phyloP scores from a whole-genome alignment of 1,140 invertebrate species.

The Pseudoatta argentina region DNA sequence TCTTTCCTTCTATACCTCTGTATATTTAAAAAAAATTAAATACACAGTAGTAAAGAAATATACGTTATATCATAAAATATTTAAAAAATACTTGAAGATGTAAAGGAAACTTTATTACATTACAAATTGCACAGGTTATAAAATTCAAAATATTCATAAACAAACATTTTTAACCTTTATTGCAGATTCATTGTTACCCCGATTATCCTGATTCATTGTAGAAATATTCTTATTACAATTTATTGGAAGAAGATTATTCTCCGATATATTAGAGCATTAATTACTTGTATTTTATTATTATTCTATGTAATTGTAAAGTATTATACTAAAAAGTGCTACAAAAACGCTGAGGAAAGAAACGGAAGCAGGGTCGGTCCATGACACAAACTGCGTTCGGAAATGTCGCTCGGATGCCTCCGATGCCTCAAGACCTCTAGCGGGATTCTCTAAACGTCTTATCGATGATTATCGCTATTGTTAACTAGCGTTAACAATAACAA shows the following conservation, averaged over 20 bases:
- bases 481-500: no score
- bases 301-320: neutral
- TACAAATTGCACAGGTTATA: neutral
- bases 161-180: constrained; percentile 19
- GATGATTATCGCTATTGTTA: no score
- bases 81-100: neutral
- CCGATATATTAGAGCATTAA: neutral
- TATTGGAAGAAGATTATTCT: neutral
- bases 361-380: no score
- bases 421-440: no score
- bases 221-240: neutral
- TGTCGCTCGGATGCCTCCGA: no score
- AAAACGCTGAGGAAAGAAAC: no score
- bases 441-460: no score
- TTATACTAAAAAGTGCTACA: no score
- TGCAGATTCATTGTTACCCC: neutral
- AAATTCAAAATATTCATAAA: neutral
- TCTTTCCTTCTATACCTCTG: constrained; percentile 77
- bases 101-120: neutral
- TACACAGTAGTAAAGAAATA: neutral
- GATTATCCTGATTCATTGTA: constrained; percentile 12
- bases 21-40: constrained; percentile 2
- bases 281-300: neutral
- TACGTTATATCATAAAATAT: neutral
- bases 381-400: no score